Base-by-base conservation (phyloP, 2,113 vertebrate genomes). In the Crocuta crocuta region DNA sequence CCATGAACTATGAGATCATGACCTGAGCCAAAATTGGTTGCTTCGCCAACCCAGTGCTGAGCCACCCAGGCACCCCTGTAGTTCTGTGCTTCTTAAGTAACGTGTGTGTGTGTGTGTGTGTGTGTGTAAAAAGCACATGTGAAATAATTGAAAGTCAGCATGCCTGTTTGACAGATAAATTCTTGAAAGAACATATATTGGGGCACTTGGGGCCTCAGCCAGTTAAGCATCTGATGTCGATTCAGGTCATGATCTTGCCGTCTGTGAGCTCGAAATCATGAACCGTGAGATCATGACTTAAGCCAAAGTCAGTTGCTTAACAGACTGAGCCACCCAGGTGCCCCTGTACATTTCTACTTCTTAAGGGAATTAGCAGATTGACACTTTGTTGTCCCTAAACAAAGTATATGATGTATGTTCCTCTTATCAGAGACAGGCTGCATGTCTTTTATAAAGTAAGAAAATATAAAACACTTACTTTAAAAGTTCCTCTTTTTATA, bases 401-500 rank as follows among this genome's bases (percentile, higher is more conserved):
- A 55, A 91, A 23, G 9, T 45, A 33, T 10, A 10, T 65, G 13
- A 66, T 71, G 55, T 48, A 2, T 35, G 92, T 91, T 48, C 33
- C 35, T 93, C 39, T 88, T 53, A n/a, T 76, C 33, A 93, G 63
- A 90, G 58, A 23, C 43, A 85, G 55, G 10, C n/a, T 91, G 10
- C 10, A 4, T 86, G 65, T 53, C 35, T 92, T 4, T 5, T 48
- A 21, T 45, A 28, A 74, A 89, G 24, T 7, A 78, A 55, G 61
- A 63, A 92, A 97, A 68, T 84, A 73, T n/a, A 61, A 45, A 88
- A 48, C 1, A 43, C 88, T 82, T n/a, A 10, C 43, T 76, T 89
- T 70, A 48, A 93, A 96, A 53, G 28, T 79, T 89, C 12, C 31
- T 91, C 31, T 74, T 74, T 89, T 71, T 79, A 76, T 87, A 55